Percentiles rank a stretch among this genome's conserved stretches.
These are phyloP conservation scores for Micrasema longulum DNA, from an alignment of 1,140 invertebrate species.

Conservation along the genomic window DNA sequence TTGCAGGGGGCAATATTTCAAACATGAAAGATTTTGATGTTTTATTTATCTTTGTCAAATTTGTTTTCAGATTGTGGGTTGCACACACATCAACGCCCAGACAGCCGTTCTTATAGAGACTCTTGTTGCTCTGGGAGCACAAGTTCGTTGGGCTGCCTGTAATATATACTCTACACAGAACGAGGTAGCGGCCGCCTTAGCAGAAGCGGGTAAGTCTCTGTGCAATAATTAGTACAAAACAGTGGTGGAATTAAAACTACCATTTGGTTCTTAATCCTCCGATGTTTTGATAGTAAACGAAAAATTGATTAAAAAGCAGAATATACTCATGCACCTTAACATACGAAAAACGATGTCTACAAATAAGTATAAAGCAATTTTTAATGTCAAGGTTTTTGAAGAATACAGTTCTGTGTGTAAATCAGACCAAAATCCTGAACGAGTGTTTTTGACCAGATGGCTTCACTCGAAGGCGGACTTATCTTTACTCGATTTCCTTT, in stretches of 20 bases:
- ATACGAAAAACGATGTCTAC: too few species aligned
- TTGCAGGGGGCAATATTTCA: too few species aligned
- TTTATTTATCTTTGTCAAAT: too few species aligned
- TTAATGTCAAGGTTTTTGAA: too few species aligned
- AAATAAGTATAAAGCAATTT: too few species aligned
- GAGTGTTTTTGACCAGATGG: too few species aligned
- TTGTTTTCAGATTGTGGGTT: conserved; percentile 87
- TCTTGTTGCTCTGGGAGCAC: conserved; percentile 88
- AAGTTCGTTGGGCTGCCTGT: conserved; percentile 95
- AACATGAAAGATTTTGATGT: too few species aligned
- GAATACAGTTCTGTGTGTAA: too few species aligned
- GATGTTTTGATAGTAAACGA: neutral
- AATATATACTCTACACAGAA: conserved; percentile 99
- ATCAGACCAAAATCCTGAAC: too few species aligned
- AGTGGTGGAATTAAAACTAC: neutral
- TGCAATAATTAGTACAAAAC: neutral
- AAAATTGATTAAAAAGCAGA: neutral
- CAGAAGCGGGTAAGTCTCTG: conserved; percentile 76
- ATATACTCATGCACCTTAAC: too few species aligned
- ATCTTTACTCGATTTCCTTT: too few species aligned
- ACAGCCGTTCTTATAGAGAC: conserved; percentile 97
- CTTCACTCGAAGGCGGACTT: too few species aligned
- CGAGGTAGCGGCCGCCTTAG: conserved; percentile 96
- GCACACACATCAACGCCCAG: conserved; percentile 98
- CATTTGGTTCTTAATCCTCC: neutral